These are phyloP conservation scores for Passer domesticus DNA, from an alignment of 2,113 vertebrate genomes.

Conservation along the genomic window DNA sequence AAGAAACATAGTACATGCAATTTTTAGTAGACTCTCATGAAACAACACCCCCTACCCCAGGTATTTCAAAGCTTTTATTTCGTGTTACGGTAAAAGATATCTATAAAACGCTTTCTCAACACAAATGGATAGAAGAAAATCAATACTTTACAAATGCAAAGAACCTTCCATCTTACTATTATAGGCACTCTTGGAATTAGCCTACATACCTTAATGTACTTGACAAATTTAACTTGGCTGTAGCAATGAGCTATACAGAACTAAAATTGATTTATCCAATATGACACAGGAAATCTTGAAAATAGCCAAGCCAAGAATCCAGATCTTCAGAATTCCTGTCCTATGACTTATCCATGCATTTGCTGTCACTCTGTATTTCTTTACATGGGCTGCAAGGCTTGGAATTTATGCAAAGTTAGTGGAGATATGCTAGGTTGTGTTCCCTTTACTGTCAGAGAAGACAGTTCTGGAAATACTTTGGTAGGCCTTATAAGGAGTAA, in stretches of 20 bases:
- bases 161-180: neutral
- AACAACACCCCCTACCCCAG: rapidly evolving
- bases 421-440: neutral
- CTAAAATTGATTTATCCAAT: neutral
- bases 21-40: neutral
- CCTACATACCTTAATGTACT: neutral
- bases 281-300: neutral
- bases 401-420: neutral
- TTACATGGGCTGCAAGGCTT: neutral
- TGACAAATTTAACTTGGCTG: neutral
- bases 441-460: neutral
- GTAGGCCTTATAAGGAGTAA: neutral
- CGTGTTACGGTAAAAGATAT: neutral
- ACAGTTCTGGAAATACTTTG: neutral
- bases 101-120: neutral
- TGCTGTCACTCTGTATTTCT: neutral
- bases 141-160: neutral
- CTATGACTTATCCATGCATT: neutral
- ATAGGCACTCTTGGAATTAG: neutral
- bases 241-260: neutral
- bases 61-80: neutral
- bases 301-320: neutral
- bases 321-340: neutral
- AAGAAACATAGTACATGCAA: neutral
- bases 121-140: neutral